Evolutionary conservation across 1,140 invertebrate genomes (phyloP).

Genomic region (Venturia canescens): DNA sequence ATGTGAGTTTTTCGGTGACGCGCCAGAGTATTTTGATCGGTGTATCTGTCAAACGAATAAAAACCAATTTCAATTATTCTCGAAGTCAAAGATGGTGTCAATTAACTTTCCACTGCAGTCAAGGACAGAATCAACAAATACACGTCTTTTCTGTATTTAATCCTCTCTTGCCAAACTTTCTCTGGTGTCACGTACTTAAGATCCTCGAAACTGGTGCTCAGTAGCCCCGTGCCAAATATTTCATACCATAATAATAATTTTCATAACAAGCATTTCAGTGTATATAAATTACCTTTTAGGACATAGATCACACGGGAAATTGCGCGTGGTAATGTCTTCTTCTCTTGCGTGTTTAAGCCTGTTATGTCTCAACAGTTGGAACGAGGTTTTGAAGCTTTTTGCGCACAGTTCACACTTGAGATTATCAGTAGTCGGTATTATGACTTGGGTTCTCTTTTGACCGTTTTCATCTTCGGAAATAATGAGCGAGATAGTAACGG

Average conservation of each 20-base stretch:
- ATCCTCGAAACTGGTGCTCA: too few relatives aligned
- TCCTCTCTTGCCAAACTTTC: too few relatives aligned
- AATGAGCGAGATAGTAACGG: slow-evolving; percentile 74
- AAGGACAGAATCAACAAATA: too few relatives aligned
- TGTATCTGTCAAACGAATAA: slow-evolving; percentile 63
- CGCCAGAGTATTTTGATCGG: slow-evolving; percentile 74
- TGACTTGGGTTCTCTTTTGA: slow-evolving; percentile 75
- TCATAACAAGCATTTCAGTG: too few relatives aligned
- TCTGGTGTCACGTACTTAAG: too few relatives aligned
- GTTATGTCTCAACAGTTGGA: slow-evolving; percentile 73
- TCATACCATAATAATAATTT: too few relatives aligned
- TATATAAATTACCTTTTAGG: slow-evolving; percentile 68
- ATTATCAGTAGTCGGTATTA: slow-evolving; percentile 74
- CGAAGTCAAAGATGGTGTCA: too few relatives aligned
- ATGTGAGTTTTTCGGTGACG: slow-evolving; percentile 73
- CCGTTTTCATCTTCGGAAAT: slow-evolving; percentile 76
- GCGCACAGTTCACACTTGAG: slow-evolving; percentile 73
- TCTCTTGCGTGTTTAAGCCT: slow-evolving; percentile 74
- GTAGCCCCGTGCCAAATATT: too few relatives aligned
- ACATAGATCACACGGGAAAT: slow-evolving; percentile 75
- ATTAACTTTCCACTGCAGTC: too few relatives aligned
- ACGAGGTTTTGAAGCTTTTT: slow-evolving; percentile 73
- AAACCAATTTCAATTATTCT: neutral
- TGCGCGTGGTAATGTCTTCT: slow-evolving; percentile 75
- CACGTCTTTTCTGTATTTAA: too few relatives aligned